Evolutionary conservation across 2,113 vertebrate species (phyloP).

Genomic region (Cyanoderma ruficeps): DNA sequence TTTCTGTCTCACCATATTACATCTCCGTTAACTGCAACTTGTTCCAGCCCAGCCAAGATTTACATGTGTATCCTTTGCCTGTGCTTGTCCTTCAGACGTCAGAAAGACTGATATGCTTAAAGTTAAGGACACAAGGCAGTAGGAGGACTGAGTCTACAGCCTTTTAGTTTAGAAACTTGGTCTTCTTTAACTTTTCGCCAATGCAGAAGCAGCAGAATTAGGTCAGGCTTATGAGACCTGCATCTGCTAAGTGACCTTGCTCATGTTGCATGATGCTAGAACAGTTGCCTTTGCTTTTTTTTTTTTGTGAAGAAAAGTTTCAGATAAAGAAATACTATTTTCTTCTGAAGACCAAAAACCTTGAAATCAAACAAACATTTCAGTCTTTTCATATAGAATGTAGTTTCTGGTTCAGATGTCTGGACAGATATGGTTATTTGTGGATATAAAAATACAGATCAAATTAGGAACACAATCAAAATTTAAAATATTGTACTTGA

Average conservation of each 20-base stretch:
- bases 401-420: neutral
- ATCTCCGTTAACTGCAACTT: neutral
- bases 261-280: neutral
- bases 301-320: neutral
- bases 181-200: constrained; percentile 35
- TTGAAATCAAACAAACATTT: neutral
- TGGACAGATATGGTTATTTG: neutral
- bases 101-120: neutral
- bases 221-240: neutral
- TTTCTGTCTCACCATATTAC: neutral
- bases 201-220: constrained; percentile 12
- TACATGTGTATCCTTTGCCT: neutral
- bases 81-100: constrained; percentile 1
- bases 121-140: neutral
- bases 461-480: neutral
- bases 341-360: neutral
- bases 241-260: neutral
- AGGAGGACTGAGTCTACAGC: neutral
- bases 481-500: neutral
- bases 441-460: neutral
- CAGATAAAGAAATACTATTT: neutral
- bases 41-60: neutral
- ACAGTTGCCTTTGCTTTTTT: neutral
- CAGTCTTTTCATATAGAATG: neutral
- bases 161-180: constrained; percentile 21